Conservation (phyloP, 2,797 vertebrate species). For the Gymnocypris eckloni region DNA sequence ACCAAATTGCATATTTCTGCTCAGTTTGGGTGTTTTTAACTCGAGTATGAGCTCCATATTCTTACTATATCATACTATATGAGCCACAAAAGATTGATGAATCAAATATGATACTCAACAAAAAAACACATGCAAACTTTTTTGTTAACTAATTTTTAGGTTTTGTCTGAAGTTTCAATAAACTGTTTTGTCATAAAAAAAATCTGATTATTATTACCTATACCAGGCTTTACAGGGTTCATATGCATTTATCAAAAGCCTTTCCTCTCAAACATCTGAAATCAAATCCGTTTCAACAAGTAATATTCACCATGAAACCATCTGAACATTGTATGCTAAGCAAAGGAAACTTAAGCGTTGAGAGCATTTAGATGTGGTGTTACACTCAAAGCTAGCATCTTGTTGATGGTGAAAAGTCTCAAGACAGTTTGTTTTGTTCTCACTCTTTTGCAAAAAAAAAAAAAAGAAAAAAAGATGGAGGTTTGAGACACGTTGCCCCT, state of each 20-base stretch:
- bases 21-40: not conserved
- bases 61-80: not conserved
- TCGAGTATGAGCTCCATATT: not conserved
- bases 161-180: not conserved
- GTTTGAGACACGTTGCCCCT: slow-evolving; percentile 43
- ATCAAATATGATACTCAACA: not conserved
- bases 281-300: not conserved
- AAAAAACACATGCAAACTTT: not conserved
- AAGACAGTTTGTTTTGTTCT: slow-evolving; percentile 3
- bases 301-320: not conserved
- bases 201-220: not conserved
- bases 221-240: not conserved
- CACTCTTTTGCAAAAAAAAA: slow-evolving; percentile 39
- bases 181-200: not conserved
- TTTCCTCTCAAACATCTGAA: not conserved
- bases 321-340: not conserved
- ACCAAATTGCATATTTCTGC: not conserved
- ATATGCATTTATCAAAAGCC: not conserved
- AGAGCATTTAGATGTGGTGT: not conserved
- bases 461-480: not conserved
- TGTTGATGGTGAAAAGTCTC: not conserved
- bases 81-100: not conserved
- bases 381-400: not conserved
- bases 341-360: not conserved
- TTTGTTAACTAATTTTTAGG: not conserved